Percentiles rank a stretch among this genome's conserved stretches.
phyloP scores from a whole-genome alignment of 2,888 invertebrate species.

The Cerastoderma edule region DNA sequence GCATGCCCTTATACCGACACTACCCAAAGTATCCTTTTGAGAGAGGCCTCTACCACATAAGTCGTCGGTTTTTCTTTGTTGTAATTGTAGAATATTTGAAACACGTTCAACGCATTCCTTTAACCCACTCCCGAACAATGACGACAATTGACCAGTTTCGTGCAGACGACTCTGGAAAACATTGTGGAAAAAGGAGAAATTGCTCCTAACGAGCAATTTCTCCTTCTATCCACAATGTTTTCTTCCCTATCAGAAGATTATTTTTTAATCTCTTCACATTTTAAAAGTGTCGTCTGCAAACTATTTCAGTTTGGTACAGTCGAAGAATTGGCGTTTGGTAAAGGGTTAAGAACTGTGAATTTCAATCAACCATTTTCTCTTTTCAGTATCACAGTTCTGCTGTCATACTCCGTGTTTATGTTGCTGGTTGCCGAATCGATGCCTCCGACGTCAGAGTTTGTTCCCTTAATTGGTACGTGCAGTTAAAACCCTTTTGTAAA shows the following conservation, averaged over 20 bases:
- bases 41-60: too few relatives aligned
- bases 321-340: not conserved
- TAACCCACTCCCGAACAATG: too few relatives aligned
- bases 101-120: too few relatives aligned
- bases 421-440: constrained; percentile 85
- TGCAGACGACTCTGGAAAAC: too few relatives aligned
- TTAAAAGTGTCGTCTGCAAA: too few relatives aligned
- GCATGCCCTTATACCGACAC: too few relatives aligned
- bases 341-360: not conserved
- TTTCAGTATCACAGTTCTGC: constrained; percentile 84
- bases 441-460: constrained; percentile 85
- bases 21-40: too few relatives aligned
- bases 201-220: constrained; percentile 13
- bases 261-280: too few relatives aligned
- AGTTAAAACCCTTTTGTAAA: too few relatives aligned
- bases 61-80: too few relatives aligned
- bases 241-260: not conserved
- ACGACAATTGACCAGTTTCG: too few relatives aligned
- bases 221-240: constrained; percentile 1
- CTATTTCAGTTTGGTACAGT: not conserved
- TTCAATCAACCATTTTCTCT: not conserved
- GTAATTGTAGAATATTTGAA: too few relatives aligned
- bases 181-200: constrained; percentile 7
- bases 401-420: constrained; percentile 85
- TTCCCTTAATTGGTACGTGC: constrained; percentile 84